phyloP scores from a whole-genome alignment of 2,113 vertebrate genomes.

The Periophthalmodon schlosseri region DNA sequence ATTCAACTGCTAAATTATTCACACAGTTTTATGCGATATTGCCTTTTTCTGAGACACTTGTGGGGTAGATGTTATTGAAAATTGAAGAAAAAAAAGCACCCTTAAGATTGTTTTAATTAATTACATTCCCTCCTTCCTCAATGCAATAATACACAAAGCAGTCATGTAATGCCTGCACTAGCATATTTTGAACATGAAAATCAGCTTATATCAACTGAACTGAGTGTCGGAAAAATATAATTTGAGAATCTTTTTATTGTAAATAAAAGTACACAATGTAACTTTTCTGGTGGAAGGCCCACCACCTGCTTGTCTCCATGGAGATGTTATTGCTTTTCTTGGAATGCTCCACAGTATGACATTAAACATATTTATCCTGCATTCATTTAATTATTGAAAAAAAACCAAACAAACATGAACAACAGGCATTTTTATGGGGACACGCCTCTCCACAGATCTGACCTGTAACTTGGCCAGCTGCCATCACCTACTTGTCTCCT shows the following conservation, averaged over 20 bases:
- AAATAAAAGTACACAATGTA: too few relatives aligned
- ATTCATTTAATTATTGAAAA: too few relatives aligned
- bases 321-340: too few relatives aligned
- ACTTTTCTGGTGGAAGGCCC: too few relatives aligned
- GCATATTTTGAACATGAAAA: constrained; percentile 62
- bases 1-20: constrained; percentile 79
- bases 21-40: constrained; percentile 78
- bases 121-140: constrained; percentile 46
- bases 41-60: constrained; percentile 70
- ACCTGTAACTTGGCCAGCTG: too few relatives aligned
- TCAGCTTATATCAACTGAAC: constrained; percentile 60
- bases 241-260: too few relatives aligned
- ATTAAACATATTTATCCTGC: constrained; percentile 36
- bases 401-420: too few relatives aligned
- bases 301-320: too few relatives aligned
- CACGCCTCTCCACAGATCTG: too few relatives aligned
- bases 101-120: constrained; percentile 76
- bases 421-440: too few relatives aligned
- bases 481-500: too few relatives aligned
- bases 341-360: neutral
- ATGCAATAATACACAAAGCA: constrained; percentile 51
- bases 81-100: constrained; percentile 64
- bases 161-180: constrained; percentile 68
- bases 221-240: constrained; percentile 28
- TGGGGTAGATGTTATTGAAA: constrained; percentile 66